phyloP scores from a whole-genome alignment of 1,140 invertebrate genomes.

The Zaprionus davidi region DNA sequence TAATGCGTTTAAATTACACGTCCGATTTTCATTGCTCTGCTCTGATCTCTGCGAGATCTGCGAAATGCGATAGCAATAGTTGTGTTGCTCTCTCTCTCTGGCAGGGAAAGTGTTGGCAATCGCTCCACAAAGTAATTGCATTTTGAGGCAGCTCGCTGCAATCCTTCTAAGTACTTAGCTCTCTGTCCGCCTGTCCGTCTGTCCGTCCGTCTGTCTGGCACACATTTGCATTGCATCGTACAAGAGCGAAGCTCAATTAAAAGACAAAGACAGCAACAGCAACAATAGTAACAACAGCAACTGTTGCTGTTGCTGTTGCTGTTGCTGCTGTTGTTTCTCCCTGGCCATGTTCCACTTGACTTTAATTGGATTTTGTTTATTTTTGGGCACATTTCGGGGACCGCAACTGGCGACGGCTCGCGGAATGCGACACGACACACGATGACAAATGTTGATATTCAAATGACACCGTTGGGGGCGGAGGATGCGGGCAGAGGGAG shows the following conservation, averaged over 20 bases:
- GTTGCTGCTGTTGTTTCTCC: conserved; percentile 21
- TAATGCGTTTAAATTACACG: conserved; percentile 80
- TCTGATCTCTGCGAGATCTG: conserved; percentile 54
- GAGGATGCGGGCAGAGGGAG: conserved; percentile 32
- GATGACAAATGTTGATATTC: conserved; percentile 82
- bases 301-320: conserved; percentile 26
- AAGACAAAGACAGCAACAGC: conserved; percentile 51
- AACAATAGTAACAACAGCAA: conserved; percentile 46
- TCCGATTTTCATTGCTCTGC: conserved; percentile 67
- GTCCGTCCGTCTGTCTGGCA: conserved; percentile 45
- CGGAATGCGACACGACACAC: conserved; percentile 76
- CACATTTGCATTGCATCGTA: conserved; percentile 66
- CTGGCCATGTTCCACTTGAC: conserved; percentile 75
- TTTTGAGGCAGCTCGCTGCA: conserved; percentile 21
- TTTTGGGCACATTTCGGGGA: conserved; percentile 71
- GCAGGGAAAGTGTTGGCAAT: conserved; percentile 72
- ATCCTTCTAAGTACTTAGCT: conserved; percentile 60
- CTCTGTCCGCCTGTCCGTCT: conserved; percentile 3
- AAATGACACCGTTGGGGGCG: conserved; percentile 72
- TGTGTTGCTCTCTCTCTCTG: not conserved
- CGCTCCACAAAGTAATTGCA: conserved; percentile 69
- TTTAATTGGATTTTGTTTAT: conserved; percentile 79
- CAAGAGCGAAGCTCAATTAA: conserved; percentile 73
- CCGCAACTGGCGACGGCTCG: conserved; percentile 51
- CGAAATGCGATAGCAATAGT: conserved; percentile 25